Conservation (phyloP, 2,113 vertebrate genomes). For the Myanophis thanlyinensis region DNA sequence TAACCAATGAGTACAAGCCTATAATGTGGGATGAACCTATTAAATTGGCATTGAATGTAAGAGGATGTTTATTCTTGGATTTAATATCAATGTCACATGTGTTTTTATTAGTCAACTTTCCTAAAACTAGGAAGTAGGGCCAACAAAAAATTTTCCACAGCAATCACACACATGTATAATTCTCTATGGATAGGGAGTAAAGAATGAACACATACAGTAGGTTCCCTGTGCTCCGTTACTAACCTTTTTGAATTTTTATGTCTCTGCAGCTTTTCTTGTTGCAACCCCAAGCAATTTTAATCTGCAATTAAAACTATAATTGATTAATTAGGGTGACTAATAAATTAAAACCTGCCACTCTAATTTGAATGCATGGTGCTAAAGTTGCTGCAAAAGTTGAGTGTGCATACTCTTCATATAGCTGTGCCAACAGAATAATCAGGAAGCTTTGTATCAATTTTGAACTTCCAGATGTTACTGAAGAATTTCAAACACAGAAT, state of each 20-base stretch:
- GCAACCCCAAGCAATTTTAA: neutral
- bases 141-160: neutral
- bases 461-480: neutral
- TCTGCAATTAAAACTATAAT: slow-evolving; percentile 7
- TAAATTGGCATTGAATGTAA: neutral
- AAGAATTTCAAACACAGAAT: neutral
- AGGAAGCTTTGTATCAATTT: neutral
- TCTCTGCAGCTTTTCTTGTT: neutral
- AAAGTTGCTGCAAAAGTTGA: neutral
- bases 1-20: neutral
- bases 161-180: neutral
- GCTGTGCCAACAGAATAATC: neutral
- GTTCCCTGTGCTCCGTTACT: neutral
- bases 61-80: neutral
- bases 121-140: neutral
- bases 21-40: neutral
- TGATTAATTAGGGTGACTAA: slow-evolving; percentile 4
- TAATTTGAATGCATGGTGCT: slow-evolving; percentile 2
- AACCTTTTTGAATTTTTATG: neutral
- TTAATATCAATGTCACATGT: neutral
- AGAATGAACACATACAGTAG: neutral
- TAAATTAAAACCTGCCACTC: neutral
- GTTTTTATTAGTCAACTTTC: neutral
- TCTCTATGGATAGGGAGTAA: neutral
- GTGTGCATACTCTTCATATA: neutral